Percentiles rank a stretch among this genome's conserved stretches.
These are phyloP conservation scores for Caenorhabditis panamensis DNA, from an alignment of 2,888 invertebrate species.

Conservation along the genomic window DNA sequence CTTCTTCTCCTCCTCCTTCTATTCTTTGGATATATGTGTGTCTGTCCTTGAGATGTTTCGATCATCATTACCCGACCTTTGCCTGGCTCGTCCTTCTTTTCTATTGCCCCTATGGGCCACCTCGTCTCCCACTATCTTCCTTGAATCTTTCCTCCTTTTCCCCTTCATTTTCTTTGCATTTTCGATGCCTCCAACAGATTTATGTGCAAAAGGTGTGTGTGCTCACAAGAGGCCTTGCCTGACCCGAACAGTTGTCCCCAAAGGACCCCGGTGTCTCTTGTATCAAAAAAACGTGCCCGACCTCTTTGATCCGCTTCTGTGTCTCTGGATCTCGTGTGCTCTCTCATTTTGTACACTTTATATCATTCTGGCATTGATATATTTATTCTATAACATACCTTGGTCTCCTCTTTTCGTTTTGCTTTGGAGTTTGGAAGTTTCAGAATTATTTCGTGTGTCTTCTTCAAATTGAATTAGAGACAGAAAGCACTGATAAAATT, in stretches of 20 bases:
- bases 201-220: conserved; percentile 40
- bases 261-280: conserved; percentile 8
- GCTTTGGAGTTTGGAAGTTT: no score
- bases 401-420: no score
- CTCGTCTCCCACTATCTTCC: conserved; percentile 4
- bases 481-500: no score
- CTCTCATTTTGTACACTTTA: neutral
- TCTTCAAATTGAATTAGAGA: no score
- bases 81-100: conserved; percentile 8
- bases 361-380: neutral
- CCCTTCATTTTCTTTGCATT: conserved; percentile 30
- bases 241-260: conserved; percentile 53
- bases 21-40: neutral
- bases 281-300: conserved; percentile 28
- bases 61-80: conserved; percentile 44
- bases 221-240: conserved; percentile 3
- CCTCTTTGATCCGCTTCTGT: neutral
- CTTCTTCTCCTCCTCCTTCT: neutral
- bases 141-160: conserved; percentile 16
- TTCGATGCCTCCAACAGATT: conserved; percentile 36
- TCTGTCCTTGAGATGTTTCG: conserved; percentile 50
- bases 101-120: conserved; percentile 3
- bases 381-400: no score
- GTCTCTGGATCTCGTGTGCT: conserved; percentile 23
- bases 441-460: no score